A percentile compares a stretch with the other conserved stretches of the same genome.
Evolutionary conservation across 2,797 vertebrate species (phyloP).

Genomic region (Eutrigla gurnardus): DNA sequence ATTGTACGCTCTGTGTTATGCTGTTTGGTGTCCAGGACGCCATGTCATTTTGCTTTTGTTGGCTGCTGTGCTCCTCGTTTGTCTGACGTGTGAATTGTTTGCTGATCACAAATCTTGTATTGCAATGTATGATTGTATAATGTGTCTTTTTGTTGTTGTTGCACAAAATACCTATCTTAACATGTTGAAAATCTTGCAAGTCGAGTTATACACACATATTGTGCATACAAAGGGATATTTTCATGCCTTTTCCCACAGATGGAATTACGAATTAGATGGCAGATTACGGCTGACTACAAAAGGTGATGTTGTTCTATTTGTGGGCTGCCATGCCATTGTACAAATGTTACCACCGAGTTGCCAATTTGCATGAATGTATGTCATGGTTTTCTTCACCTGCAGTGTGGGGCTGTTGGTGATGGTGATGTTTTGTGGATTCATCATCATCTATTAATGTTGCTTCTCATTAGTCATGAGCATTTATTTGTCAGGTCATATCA

Average conservation of each 20-base stretch:
- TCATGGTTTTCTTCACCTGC: neutral
- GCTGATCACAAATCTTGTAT: neutral
- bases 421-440: neutral
- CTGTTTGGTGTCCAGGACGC: neutral
- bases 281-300: conserved; percentile 10
- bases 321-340: neutral
- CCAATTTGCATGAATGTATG: neutral
- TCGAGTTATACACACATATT: too few species aligned
- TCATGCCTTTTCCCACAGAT: neutral
- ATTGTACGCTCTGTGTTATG: neutral
- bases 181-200: neutral
- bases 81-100: neutral
- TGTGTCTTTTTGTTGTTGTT: neutral
- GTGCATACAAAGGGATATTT: neutral
- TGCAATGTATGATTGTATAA: neutral
- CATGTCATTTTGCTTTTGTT: neutral
- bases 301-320: neutral
- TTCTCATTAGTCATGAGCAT: neutral
- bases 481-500: neutral
- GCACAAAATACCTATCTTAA: neutral
- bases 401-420: neutral
- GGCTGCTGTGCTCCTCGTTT: neutral
- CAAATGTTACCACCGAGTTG: neutral
- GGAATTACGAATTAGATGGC: neutral
- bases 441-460: neutral